Evolutionary conservation across 2,888 invertebrate genomes (phyloP), one percentile per base, ranked within the genome.

Genomic region (Cheilosia soror): DNA sequence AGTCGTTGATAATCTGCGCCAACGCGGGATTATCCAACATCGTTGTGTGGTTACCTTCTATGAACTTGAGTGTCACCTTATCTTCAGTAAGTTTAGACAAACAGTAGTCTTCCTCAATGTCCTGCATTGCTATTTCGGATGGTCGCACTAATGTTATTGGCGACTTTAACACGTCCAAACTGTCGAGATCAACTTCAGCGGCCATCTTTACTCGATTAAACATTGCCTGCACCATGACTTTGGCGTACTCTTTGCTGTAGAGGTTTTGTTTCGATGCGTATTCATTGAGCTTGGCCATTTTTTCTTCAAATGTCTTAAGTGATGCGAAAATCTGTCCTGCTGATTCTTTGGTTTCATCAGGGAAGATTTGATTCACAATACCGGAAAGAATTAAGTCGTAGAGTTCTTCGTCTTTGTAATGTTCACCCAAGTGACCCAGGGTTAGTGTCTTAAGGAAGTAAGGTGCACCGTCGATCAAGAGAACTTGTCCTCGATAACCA

Each of bases 401-500:
- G 6, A 92, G 83, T 65, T 90, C 89, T 25, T 89, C 89, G 42
- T 92, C 92, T 0, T 87, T 78, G 73, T 89, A 90, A 13, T 88
- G 47, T 2, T 89, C 86, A 20, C 89, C 89, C 20, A 92, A 78
- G 49, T 91, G 90, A 2, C 90, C 89, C 7, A 89, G 81, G 0
- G 90, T 89, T 20, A 92, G 73, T 81, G 93, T 92, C 89, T 95
- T 94, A 20, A 97, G 92, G 89, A 95, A 95, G 42, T 95, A 94
- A 0, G 96, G 97, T 0, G 96, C 94, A 13, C 98, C 98, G 90
- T 98, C 98, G 60, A 99, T 93, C 13, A 97, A 94, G 88, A 96
- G 93, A 1, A 96, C 88, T 51, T 93, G 93, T 3, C 96, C 96
- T 13, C 90, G 92, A 68, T 93, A 93, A 87, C 96, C 96, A 89